Conservation (phyloP, 2,113 vertebrate genomes). For the Petrocephalus zakoni region DNA sequence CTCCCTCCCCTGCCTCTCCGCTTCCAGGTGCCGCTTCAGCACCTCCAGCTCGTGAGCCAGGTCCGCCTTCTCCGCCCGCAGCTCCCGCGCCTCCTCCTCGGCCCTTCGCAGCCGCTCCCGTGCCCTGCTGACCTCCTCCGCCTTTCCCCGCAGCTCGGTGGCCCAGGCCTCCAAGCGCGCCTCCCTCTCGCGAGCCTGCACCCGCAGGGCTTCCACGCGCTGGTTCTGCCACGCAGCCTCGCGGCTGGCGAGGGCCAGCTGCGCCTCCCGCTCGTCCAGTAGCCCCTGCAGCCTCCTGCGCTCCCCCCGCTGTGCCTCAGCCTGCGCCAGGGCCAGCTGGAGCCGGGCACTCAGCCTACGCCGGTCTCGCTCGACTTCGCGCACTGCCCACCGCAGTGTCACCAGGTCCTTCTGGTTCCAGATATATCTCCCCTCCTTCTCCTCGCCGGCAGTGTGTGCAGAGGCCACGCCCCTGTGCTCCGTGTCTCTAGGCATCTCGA, state of each 20-base stretch:
- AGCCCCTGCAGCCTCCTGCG: slow-evolving; percentile 39
- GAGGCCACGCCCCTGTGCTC: background rate
- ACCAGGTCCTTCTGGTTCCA: slow-evolving; percentile 46
- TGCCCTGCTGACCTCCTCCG: slow-evolving; percentile 28
- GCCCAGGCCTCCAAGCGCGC: slow-evolving; percentile 32
- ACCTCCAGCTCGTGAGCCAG: slow-evolving; percentile 33
- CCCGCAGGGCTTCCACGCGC: slow-evolving; percentile 22
- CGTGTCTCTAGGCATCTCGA: background rate
- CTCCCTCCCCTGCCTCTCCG: background rate
- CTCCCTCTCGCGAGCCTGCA: slow-evolving; percentile 28
- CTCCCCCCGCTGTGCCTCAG: slow-evolving; percentile 37
- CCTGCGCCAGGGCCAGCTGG: slow-evolving; percentile 40
- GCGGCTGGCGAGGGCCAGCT: slow-evolving; percentile 37
- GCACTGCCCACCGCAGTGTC: slow-evolving; percentile 20
- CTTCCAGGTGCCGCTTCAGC: slow-evolving; percentile 31
- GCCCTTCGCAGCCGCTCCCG: slow-evolving; percentile 40
- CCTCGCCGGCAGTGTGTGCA: background rate
- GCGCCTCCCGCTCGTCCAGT: slow-evolving; percentile 39
- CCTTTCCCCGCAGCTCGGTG: slow-evolving; percentile 39
- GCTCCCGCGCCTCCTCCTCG: slow-evolving; percentile 34
- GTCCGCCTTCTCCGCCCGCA: slow-evolving; percentile 38
- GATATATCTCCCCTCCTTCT: slow-evolving; percentile 32
- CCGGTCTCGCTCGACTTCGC: slow-evolving; percentile 32
- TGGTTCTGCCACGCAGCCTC: slow-evolving; percentile 19
- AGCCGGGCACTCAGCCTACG: slow-evolving; percentile 40